These are phyloP conservation scores for Acrocera orbiculus DNA, from an alignment of 2,888 invertebrate species.

Conservation along the genomic window DNA sequence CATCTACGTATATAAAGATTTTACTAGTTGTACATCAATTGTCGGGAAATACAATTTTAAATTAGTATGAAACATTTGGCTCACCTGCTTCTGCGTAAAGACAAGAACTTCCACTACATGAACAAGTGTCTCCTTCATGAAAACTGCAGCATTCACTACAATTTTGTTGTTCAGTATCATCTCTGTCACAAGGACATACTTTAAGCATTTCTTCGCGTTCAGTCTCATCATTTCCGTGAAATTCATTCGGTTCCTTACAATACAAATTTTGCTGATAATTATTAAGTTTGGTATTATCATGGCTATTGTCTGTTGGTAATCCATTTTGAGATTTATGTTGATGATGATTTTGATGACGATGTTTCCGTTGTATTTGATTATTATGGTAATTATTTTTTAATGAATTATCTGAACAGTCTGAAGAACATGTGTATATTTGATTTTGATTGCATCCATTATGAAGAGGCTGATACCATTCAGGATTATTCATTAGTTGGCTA, in stretches of 20 bases:
- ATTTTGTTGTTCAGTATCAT: slow-evolving; percentile 17
- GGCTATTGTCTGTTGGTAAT: slow-evolving; percentile 19
- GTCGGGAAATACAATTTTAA: too few species aligned
- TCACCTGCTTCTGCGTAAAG: slow-evolving; percentile 41
- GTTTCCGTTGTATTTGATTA: slow-evolving; percentile 7
- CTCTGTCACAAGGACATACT: slow-evolving; percentile 8
- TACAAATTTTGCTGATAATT: slow-evolving; percentile 9
- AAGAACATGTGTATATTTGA: slow-evolving; percentile 31
- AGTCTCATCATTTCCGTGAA: slow-evolving; percentile 21
- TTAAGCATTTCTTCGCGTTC: slow-evolving; percentile 16
- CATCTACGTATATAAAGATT: too few species aligned
- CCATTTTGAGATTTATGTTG: slow-evolving; percentile 11
- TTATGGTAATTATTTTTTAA: slow-evolving; percentile 19
- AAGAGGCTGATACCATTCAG: slow-evolving; percentile 29
- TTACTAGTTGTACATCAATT: too few species aligned
- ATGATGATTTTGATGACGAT: slow-evolving; percentile 12
- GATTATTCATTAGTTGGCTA: slow-evolving; percentile 23
- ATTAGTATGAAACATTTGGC: too few species aligned
- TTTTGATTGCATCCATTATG: slow-evolving; percentile 21
- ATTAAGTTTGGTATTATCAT: slow-evolving; percentile 18
- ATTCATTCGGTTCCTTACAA: slow-evolving; percentile 10
- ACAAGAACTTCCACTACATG: slow-evolving; percentile 45
- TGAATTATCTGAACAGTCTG: slow-evolving; percentile 30
- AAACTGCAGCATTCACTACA: slow-evolving; percentile 34
- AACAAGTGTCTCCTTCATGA: slow-evolving; percentile 40